A percentile compares a stretch with the other conserved stretches of the same genome.
phyloP scores from a whole-genome alignment of 2,113 vertebrate genomes.

The Trogon melanurus region DNA sequence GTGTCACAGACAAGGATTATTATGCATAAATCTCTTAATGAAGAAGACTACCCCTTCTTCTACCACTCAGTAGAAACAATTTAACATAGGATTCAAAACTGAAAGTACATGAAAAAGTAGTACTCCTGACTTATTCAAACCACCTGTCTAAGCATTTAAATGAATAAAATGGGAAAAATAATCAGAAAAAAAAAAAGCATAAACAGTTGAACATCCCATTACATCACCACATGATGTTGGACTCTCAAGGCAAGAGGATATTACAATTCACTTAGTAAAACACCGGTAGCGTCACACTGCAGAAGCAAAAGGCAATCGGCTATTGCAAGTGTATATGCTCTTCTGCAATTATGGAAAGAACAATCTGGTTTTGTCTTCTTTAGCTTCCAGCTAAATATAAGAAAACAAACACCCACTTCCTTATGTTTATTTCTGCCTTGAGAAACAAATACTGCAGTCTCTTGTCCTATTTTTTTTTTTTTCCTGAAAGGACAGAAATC shows the following conservation, averaged over 20 bases:
- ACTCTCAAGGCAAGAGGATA: slow-evolving; percentile 29
- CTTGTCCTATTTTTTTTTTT: neutral
- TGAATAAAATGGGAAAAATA: neutral
- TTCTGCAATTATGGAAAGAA: slow-evolving; percentile 22
- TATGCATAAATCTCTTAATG: neutral
- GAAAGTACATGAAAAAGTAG: slow-evolving; percentile 1
- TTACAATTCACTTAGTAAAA: slow-evolving; percentile 61
- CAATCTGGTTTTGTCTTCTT: slow-evolving; percentile 20
- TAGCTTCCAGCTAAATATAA: neutral
- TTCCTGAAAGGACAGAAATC: neutral
- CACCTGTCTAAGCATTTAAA: slow-evolving; percentile 39
- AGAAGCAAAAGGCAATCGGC: slow-evolving; percentile 41
- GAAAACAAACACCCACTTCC: slow-evolving; percentile 58
- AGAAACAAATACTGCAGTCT: slow-evolving; percentile 3
- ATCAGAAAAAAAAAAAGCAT: neutral
- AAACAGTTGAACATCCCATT: slow-evolving; percentile 46
- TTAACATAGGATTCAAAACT: neutral
- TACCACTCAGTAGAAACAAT: slow-evolving; percentile 16
- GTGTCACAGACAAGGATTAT: neutral
- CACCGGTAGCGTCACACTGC: slow-evolving; percentile 21
- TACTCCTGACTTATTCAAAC: slow-evolving; percentile 49
- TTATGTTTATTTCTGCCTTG: slow-evolving; percentile 25
- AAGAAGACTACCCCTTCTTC: neutral
- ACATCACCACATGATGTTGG: slow-evolving; percentile 52
- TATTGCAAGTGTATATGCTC: neutral